These are phyloP conservation scores for Macaria liturata DNA, from an alignment of 2,888 invertebrate genomes.

Conservation along the genomic window DNA sequence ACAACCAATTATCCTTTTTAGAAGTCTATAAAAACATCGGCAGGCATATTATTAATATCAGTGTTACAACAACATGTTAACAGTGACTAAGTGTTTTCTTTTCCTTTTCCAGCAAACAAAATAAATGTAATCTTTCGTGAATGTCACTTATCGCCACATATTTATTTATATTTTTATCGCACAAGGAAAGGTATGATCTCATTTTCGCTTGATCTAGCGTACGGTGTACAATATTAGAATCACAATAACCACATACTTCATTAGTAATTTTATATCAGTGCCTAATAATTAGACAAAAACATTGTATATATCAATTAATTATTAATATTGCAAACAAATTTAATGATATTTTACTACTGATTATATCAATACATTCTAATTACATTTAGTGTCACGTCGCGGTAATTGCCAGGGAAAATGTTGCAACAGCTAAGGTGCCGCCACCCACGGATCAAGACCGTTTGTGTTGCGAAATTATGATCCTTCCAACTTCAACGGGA, in stretches of 20 bases:
- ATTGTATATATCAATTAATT: too few species aligned
- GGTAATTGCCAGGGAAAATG: conserved; percentile 58
- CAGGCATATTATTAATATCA: too few species aligned
- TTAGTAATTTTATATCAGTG: too few species aligned
- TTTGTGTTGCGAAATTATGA: conserved; percentile 41
- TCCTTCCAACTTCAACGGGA: conserved; percentile 26
- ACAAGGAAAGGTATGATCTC: conserved; percentile 17
- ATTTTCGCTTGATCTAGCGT: neutral
- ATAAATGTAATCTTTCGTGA: conserved; percentile 2
- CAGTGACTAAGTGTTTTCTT: neutral
- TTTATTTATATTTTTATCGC: conserved; percentile 20
- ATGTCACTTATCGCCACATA: conserved; percentile 8
- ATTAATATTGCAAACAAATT: too few species aligned
- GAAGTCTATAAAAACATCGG: too few species aligned
- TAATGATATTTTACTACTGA: too few species aligned
- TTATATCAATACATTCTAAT: neutral
- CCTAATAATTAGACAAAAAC: too few species aligned
- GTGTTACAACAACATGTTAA: neutral
- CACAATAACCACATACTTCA: too few species aligned
- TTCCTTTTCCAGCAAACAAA: conserved; percentile 1
- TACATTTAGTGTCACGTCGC: conserved; percentile 46
- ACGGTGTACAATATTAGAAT: too few species aligned
- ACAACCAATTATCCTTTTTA: too few species aligned
- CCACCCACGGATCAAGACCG: conserved; percentile 48
- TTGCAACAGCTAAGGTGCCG: conserved; percentile 48